Evolutionary conservation across 2,113 vertebrate genomes (phyloP), one percentile per base, ranked within the genome.

Genomic region (Donacobius atricapilla): DNA sequence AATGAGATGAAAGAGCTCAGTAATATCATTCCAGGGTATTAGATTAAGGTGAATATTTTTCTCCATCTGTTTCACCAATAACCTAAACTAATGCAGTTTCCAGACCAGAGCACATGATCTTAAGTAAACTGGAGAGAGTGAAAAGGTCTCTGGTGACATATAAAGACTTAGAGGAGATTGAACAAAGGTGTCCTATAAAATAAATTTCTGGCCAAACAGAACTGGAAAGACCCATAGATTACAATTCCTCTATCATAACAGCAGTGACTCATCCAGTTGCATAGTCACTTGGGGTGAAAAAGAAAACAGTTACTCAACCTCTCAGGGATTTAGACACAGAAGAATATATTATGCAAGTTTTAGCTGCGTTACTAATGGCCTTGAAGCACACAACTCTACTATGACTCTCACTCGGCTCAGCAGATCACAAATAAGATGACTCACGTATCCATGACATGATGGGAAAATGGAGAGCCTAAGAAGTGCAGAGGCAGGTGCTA

Each of bases 251-350:
- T 84, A 40, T 66, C 85, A 83, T 93, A 95, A 78, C 85, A 92
- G 83, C 88, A 78, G 56, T 97, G 96, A 97, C 76, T 97, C 96
- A 95, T 65, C 45, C 71, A 47, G 51, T 78, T 86, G 60, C 92
- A 96, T 42, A 95, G 90, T 94, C 93, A 94, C 80, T 93, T 86
- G 80, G 72, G 92, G 90, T 83, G 68, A 92, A 90, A 93, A 96
- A 89, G 93, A 96, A 97, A 97, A 95, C 92, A 96, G 90, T 96
- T 96, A 93, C 90, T 97, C 96, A 95, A 35, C 88, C 93, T 96
- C 90, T 94, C 45, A 89, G 94, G 90, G 93, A 94, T 95, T 96
- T 81, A 96, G 94, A 83, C 92, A 92, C 83, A 83, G 94, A 90
- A 93, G 93, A 92, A 95, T 95, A 90, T 68, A 94, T 97, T 96